Conservation (phyloP, 2,888 invertebrate genomes). For the Agrilus biguttatus region DNA sequence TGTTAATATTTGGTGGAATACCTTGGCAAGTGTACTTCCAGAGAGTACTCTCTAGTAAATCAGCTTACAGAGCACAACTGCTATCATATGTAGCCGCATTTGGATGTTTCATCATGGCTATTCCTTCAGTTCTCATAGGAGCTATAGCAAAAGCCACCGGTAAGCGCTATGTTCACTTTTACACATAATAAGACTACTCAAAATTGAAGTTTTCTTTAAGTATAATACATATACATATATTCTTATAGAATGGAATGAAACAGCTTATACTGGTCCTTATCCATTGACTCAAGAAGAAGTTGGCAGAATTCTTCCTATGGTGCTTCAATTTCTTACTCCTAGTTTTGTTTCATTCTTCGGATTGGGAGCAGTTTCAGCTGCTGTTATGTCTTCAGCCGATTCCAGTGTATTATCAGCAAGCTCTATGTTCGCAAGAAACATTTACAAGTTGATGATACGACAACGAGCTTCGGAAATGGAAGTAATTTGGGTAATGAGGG, state of each 20-base stretch:
- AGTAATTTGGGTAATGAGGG: constrained; percentile 92
- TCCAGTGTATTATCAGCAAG: constrained; percentile 96
- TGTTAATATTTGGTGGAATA: constrained; percentile 89
- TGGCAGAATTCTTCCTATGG: constrained; percentile 93
- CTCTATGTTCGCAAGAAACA: constrained; percentile 98
- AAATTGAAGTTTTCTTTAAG: constrained; percentile 5
- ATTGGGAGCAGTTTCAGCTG: constrained; percentile 95
- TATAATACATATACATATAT: not conserved
- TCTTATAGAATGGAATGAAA: constrained; percentile 83
- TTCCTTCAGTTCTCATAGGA: constrained; percentile 92
- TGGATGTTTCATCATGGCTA: constrained; percentile 93
- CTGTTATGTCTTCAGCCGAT: constrained; percentile 99
- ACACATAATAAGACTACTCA: constrained; percentile 5
- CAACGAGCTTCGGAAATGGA: constrained; percentile 96
- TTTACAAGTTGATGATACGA: constrained; percentile 93
- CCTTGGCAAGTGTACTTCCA: constrained; percentile 99
- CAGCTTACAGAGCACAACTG: constrained; percentile 82
- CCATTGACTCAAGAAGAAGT: constrained; percentile 65
- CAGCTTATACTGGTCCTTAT: constrained; percentile 62
- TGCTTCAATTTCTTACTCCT: constrained; percentile 91
- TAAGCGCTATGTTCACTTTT: constrained; percentile 30
- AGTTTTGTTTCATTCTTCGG: constrained; percentile 95
- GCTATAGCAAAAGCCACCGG: constrained; percentile 92
- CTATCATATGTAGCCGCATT: constrained; percentile 92
- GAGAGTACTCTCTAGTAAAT: constrained; percentile 90